These are phyloP conservation scores for Rhagoletis zephyria DNA, from an alignment of 1,140 invertebrate species.

Conservation along the genomic window DNA sequence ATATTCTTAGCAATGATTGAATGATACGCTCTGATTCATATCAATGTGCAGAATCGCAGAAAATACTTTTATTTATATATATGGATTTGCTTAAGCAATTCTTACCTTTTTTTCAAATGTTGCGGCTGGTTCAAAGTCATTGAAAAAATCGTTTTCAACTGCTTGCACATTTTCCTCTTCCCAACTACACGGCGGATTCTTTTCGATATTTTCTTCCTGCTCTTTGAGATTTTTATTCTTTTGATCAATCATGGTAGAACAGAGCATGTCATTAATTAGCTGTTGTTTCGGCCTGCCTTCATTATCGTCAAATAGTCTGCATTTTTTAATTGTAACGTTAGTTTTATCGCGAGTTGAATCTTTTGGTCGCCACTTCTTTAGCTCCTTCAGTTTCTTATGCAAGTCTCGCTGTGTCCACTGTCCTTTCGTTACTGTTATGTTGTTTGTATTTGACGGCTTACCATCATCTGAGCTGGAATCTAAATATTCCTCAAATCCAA, in stretches of 20 bases:
- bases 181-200: not conserved
- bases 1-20: not conserved
- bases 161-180: not conserved
- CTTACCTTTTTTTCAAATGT: conserved; percentile 64
- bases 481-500: conserved; percentile 59
- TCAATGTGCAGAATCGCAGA: conserved; percentile 1
- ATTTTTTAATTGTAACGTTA: not conserved
- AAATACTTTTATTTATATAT: not conserved
- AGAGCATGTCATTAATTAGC: conserved; percentile 64
- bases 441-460: not conserved
- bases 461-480: conserved; percentile 11
- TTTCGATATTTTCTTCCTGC: not conserved
- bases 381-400: conserved; percentile 61
- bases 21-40: not conserved
- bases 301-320: not conserved
- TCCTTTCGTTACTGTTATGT: not conserved
- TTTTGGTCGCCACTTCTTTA: conserved; percentile 61
- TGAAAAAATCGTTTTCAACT: conserved; percentile 37
- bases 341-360: not conserved
- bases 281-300: conserved; percentile 56
- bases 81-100: not conserved
- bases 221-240: not conserved
- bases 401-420: conserved; percentile 5
- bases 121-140: conserved; percentile 60
- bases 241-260: conserved; percentile 48